phyloP scores from a whole-genome alignment of 2,797 vertebrate species.

The Cetoscarus ocellatus region DNA sequence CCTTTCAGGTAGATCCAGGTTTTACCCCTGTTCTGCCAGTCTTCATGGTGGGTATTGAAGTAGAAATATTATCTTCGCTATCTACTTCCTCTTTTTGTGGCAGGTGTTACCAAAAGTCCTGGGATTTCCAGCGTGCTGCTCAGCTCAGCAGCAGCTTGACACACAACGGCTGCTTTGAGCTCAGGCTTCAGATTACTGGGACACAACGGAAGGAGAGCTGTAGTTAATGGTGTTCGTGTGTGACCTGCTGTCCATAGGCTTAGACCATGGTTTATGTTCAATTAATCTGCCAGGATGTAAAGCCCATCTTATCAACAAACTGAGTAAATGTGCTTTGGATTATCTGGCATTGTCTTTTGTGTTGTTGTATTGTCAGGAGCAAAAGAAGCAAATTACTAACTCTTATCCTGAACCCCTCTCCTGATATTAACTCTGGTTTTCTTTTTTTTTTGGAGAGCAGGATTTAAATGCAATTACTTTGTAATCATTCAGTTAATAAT shows the following conservation, averaged over 20 bases:
- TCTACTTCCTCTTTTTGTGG: background rate
- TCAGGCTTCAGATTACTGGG: constrained; percentile 33
- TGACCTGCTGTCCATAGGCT: constrained; percentile 21
- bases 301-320: background rate
- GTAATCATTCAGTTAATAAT: background rate
- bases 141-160: constrained; percentile 1
- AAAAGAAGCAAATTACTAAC: constrained; percentile 6
- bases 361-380: background rate
- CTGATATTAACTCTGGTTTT: background rate
- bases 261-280: constrained; percentile 14
- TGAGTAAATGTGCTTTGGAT: constrained; percentile 14
- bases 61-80: background rate
- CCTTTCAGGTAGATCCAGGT: background rate
- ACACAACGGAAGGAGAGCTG: constrained; percentile 38
- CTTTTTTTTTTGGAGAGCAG: constrained; percentile 11
- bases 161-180: constrained; percentile 31
- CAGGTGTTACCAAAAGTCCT: background rate
- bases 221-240: constrained; percentile 5
- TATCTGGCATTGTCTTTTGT: background rate
- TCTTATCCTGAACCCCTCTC: background rate
- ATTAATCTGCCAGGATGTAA: background rate
- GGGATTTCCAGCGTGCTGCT: constrained; percentile 6
- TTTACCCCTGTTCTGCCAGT: no score
- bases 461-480: background rate
- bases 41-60: no score